Evolutionary conservation across 2,113 vertebrate genomes (phyloP).

Genomic region (Pseudorectes ferrugineus): DNA sequence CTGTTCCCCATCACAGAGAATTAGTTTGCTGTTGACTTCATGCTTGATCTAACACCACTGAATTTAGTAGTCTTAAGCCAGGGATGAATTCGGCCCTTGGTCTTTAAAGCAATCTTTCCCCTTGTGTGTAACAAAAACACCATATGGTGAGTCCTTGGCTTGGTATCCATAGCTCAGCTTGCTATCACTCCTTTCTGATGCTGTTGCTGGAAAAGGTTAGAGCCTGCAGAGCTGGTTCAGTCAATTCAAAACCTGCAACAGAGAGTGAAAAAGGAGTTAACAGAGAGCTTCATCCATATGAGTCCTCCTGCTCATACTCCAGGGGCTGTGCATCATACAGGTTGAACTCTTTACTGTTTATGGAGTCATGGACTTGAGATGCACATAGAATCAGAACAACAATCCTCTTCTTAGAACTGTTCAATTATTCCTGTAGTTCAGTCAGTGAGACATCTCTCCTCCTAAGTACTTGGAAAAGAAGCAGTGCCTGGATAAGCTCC

Average conservation of each 20-base stretch:
- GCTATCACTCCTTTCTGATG: not conserved
- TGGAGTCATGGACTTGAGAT: not conserved
- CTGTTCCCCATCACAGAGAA: not conserved
- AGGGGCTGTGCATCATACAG: not conserved
- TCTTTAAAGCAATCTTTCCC: constrained; percentile 29
- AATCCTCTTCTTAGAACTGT: not conserved
- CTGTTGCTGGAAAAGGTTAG: constrained; percentile 35
- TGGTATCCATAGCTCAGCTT: not conserved
- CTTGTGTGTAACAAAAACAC: constrained; percentile 42
- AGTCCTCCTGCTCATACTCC: not conserved
- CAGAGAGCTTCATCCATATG: not conserved
- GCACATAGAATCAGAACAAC: not conserved
- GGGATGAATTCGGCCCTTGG: not conserved
- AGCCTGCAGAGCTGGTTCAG: constrained; percentile 14
- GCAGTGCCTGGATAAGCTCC: not conserved
- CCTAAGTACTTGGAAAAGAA: not conserved
- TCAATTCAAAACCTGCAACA: constrained; percentile 4
- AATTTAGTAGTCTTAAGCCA: not conserved
- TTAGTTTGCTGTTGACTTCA: constrained; percentile 29
- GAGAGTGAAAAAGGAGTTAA: not conserved
- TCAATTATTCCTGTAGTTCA: not conserved
- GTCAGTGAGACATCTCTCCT: not conserved
- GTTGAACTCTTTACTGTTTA: not conserved
- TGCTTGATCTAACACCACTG: constrained; percentile 15
- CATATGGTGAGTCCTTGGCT: constrained; percentile 63